Percentiles rank a stretch among this genome's conserved stretches.
Conservation (phyloP, 92 coral and sea anemone genomes). For the Phenganax subtilis region DNA sequence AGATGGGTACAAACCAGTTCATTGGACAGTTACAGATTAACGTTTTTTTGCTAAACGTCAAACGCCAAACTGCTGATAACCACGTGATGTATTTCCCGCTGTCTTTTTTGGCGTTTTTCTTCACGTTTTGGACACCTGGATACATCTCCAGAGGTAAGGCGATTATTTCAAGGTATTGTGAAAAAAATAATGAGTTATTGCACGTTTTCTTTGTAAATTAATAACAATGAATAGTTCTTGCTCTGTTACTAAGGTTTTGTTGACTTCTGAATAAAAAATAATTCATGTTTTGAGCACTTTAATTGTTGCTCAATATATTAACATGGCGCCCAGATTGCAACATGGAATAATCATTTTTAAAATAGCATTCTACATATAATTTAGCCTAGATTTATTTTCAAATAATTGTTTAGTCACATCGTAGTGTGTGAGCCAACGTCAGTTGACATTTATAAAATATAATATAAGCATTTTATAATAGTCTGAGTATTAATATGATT, state of each 20-base stretch:
- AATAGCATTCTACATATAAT: no score
- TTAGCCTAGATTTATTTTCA: no score
- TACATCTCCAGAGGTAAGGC: slow-evolving; percentile 1
- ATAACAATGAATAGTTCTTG: slow-evolving; percentile 1
- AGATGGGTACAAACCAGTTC: slow-evolving; percentile 54
- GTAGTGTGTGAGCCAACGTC: no score
- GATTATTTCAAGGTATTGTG: slow-evolving; percentile 2
- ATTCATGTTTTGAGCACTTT: neutral
- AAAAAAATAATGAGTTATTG: slow-evolving; percentile 9
- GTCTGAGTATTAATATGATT: no score
- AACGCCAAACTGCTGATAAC: no score
- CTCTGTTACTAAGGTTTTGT: slow-evolving; percentile 9
- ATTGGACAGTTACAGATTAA: neutral
- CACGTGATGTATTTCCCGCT: neutral
- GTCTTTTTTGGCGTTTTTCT: slow-evolving; percentile 4
- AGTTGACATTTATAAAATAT: no score
- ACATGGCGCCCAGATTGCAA: neutral
- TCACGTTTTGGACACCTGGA: neutral
- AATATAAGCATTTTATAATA: no score
- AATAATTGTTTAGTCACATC: no score
- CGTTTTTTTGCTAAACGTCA: no score
- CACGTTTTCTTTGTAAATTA: slow-evolving; percentile 13
- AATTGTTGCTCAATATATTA: neutral
- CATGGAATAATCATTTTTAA: no score
- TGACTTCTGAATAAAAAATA: slow-evolving; percentile 4